Percentiles rank a stretch among this genome's conserved stretches.
phyloP scores from a whole-genome alignment of 2,113 vertebrate genomes.

The Pristiophorus japonicus region DNA sequence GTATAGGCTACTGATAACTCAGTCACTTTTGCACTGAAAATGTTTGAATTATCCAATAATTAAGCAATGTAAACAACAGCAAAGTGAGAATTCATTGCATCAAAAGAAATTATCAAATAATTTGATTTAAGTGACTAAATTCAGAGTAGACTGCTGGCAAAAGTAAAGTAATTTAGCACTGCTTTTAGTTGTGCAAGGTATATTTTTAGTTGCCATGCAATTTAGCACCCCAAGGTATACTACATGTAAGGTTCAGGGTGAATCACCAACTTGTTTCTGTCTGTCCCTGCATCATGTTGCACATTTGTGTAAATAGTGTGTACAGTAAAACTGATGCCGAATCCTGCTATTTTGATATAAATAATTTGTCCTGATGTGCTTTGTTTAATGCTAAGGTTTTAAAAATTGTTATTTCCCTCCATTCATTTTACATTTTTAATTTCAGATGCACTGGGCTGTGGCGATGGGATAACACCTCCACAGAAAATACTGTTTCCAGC shows the following conservation, averaged over 20 bases:
- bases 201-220: constrained; percentile 14
- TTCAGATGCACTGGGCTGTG: constrained; percentile 58
- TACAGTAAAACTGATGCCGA: neutral
- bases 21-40: neutral
- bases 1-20: no score
- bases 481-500: constrained; percentile 85
- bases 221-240: neutral
- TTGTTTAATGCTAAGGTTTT: neutral
- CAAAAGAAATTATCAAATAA: neutral
- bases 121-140: neutral
- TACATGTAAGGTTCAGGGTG: neutral
- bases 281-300: neutral
- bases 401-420: constrained; percentile 27
- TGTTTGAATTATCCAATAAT: neutral
- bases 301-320: neutral
- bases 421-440: constrained; percentile 21
- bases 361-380: neutral
- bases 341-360: neutral
- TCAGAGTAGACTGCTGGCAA: neutral
- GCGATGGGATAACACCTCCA: constrained; percentile 81
- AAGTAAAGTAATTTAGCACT: neutral
- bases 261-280: neutral
- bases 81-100: neutral
- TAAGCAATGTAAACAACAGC: neutral
- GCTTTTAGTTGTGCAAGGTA: neutral